Conservation (phyloP, 2,888 invertebrate genomes). For the Acleris emargana region DNA sequence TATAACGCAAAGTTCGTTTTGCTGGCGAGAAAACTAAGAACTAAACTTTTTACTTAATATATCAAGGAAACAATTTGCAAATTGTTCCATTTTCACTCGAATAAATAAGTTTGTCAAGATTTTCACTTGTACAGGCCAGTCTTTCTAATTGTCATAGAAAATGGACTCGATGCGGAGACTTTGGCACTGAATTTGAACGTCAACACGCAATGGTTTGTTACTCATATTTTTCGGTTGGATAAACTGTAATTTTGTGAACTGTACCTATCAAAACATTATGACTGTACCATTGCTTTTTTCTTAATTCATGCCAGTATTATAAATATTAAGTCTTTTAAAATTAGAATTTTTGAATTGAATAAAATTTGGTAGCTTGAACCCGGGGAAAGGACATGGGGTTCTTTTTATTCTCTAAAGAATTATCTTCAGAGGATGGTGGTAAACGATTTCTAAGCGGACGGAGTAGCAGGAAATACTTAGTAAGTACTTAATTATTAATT, state of each 20-base stretch:
- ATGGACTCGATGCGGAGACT: no score
- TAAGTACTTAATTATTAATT: no score
- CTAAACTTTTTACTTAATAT: neutral
- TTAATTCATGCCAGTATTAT: neutral
- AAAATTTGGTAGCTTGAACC: neutral
- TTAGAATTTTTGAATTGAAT: no score
- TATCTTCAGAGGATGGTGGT: no score
- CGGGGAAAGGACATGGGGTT: no score
- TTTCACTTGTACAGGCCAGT: neutral
- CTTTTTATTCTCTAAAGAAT: no score
- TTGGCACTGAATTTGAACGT: slow-evolving; percentile 60
- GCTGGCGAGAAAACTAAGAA: slow-evolving; percentile 15
- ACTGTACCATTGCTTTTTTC: neutral
- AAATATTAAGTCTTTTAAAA: neutral
- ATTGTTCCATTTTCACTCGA: neutral
- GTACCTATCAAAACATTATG: neutral
- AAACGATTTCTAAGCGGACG: neutral
- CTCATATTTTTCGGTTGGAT: slow-evolving; percentile 26
- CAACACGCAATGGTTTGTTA: slow-evolving; percentile 59
- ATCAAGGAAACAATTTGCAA: neutral
- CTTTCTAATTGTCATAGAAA: no score
- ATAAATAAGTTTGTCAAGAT: slow-evolving; percentile 17
- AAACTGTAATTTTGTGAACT: slow-evolving; percentile 3
- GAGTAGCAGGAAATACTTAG: neutral
- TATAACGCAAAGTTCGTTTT: slow-evolving; percentile 41